Base-by-base conservation (phyloP, 2,888 invertebrate genomes). In the Brenthis ino region DNA sequence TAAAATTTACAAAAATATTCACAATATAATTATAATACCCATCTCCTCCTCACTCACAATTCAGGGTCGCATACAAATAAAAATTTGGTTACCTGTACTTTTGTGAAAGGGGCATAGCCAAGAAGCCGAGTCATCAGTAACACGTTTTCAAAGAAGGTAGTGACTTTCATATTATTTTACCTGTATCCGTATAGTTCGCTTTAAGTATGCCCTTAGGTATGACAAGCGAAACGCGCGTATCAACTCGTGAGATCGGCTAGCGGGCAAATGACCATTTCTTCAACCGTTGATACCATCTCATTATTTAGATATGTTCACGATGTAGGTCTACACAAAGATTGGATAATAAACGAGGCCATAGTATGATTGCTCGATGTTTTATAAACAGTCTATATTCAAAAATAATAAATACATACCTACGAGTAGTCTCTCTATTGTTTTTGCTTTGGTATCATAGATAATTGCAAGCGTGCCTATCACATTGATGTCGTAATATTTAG, bases 131-230 rank as follows among this genome's bases (percentile, higher is more conserved):
- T 14, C 28, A 6, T 55, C 28, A 55, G 14, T 12, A 57, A 57
- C n/a, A 33, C 11, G 2, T 56, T 28, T 16, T 11, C 33, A 58
- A 48, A 24, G 20, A 48, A 28, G n/a, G 11, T 55, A 28, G 6
- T 6, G 14, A 58, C 24, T 48, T 58, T 6, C 24, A 47, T 58
- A 47, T 58, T 48, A 58, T 24, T 48, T 28, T 55, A 14, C 6
- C 24, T 28, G 48, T n/a, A 48, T 50, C 56, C 55, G 57, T 43
- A 53, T 57, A 67, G 55, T 65, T 67, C 65, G 33, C 43, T 63
- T 63, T 67, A 47, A 73, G 70, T 70, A 70, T 63, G 67, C 71
- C 71, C 73, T 61, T 61, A 70, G 73, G 73, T 69, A 68, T 58
- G 68, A 67, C 65, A 68, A 67, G 67, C 64, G 61, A 74, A 65